A percentile compares a stretch with the other conserved stretches of the same genome.
Evolutionary conservation across 2,888 invertebrate species (phyloP).

Genomic region (Orgyia antiqua): DNA sequence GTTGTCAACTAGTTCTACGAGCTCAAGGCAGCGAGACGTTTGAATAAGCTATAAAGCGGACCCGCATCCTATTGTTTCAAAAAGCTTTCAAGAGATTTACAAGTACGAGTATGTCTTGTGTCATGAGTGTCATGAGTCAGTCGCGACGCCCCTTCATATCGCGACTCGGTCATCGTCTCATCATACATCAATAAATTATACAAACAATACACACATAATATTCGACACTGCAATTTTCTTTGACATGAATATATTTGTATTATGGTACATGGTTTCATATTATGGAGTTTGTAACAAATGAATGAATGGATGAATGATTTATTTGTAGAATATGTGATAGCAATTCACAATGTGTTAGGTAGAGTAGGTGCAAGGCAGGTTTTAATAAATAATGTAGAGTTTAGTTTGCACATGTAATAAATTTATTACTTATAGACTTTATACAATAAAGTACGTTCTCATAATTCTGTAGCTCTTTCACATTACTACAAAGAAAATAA

Average conservation of each 20-base stretch:
- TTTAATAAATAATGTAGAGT: too few relatives aligned
- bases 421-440: too few relatives aligned
- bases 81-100: constrained; percentile 42
- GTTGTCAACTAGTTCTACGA: constrained; percentile 42
- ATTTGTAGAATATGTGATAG: too few relatives aligned
- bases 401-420: too few relatives aligned
- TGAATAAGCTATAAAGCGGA: constrained; percentile 35
- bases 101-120: constrained; percentile 23
- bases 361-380: too few relatives aligned
- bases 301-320: too few relatives aligned
- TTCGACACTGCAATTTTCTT: constrained; percentile 1
- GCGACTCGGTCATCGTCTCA: constrained; percentile 14
- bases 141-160: constrained; percentile 16
- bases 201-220: constrained; percentile 4
- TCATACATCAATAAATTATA: constrained; percentile 8
- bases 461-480: too few relatives aligned
- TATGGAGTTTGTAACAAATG: too few relatives aligned
- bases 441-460: too few relatives aligned
- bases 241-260: constrained; percentile 1
- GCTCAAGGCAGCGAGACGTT: constrained; percentile 28
- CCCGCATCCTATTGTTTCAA: constrained; percentile 63
- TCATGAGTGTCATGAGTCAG: constrained; percentile 33
- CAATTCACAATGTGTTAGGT: too few relatives aligned
- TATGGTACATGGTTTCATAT: too few relatives aligned
- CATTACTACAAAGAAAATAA: too few relatives aligned